Base-by-base conservation (phyloP, 2,888 invertebrate species). In the Miltochrista miniata region DNA sequence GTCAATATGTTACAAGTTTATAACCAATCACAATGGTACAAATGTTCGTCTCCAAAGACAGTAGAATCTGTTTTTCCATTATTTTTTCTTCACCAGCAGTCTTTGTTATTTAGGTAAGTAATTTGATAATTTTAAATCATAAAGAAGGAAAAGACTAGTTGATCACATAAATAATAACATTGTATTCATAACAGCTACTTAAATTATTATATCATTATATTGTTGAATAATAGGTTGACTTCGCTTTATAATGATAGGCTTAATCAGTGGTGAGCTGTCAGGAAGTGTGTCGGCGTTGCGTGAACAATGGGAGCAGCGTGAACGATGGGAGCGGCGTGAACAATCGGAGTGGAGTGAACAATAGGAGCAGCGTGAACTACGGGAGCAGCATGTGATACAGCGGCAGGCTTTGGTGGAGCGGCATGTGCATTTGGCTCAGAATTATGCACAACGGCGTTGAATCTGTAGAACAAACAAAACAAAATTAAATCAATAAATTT, bases 361-460 rank as follows among this genome's bases (percentile, higher is more conserved):
- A 70, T 42, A 0, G 72, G 73, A 1, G 67, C 58, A 0, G 71
- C 62, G 18, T 74, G 76, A 24, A 73, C 59, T 11, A 76, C 51
- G 0, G 72, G 72, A 1, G 66, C 67, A 7, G 71, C 61, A 42
- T 79, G 79, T 7, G 76, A 59, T 2, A 75, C 51, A 0, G 76
- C 64, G 7, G 59, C 56, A 3, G 70, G 71, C 72, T 47, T 76
- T 55, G 45, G 78, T 58, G 77, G 79, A 2, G 80, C 81, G 12
- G 81, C 76, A 33, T 85, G 83, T 7, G 75, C 73, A 34, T 81
- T 73, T 5, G 89, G 85, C 52, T 81, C 83, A 0, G 90, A 88
- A 74, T 87, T 87, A 72, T 87, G 86, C 30, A 91, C 90, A 38
- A 90, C 64, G 18, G 90, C 90, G 75, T 90, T 89, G 76, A 91